Conservation (phyloP, 2,888 invertebrate genomes). For the Maniola hyperantus region DNA sequence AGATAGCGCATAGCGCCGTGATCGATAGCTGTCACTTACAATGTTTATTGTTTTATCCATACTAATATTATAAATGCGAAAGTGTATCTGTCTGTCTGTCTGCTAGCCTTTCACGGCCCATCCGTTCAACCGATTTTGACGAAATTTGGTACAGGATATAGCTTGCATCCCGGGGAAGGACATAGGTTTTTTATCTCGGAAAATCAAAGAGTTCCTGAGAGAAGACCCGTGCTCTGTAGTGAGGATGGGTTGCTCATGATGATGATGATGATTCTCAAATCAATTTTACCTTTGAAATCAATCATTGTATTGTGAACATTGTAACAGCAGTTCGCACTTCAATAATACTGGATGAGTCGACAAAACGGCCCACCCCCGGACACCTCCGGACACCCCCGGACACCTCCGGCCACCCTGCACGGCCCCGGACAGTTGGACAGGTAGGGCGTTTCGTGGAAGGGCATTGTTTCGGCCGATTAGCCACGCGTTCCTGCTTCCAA, state of each 20-base stretch:
- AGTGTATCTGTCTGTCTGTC: no score
- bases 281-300: no score
- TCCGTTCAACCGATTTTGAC: no score
- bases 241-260: no score
- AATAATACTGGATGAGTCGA: conserved; percentile 40
- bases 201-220: no score
- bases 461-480: conserved; percentile 55
- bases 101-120: no score
- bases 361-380: conserved; percentile 26
- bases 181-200: no score
- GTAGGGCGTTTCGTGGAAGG: conserved; percentile 56
- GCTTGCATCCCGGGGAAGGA: no score
- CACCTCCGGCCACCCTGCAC: conserved; percentile 35
- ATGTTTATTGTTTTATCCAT: conserved; percentile 25
- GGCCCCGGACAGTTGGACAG: conserved; percentile 41
- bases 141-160: no score
- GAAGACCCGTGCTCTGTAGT: background rate
- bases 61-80: no score
- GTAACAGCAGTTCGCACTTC: conserved; percentile 19
- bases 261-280: no score
- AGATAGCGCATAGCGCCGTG: conserved; percentile 17
- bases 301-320: no score
- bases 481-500: conserved; percentile 34
- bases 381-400: conserved; percentile 22
- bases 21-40: conserved; percentile 37